phyloP scores from a whole-genome alignment of 2,113 vertebrate genomes.

The Thermophis baileyi region DNA sequence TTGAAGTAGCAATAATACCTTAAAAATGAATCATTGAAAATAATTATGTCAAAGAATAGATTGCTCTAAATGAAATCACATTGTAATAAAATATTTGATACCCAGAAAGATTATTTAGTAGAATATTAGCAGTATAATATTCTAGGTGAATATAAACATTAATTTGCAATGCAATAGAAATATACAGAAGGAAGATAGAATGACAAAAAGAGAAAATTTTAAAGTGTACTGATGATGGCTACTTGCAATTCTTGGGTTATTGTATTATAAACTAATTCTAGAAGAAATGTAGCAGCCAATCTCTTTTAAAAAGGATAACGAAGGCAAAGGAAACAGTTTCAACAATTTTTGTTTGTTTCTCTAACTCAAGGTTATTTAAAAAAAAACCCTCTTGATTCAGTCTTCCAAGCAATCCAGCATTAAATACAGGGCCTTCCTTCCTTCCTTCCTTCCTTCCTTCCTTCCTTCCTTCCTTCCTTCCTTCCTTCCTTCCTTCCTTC shows the following conservation, averaged over 20 bases:
- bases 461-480: too few species aligned
- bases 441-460: not conserved
- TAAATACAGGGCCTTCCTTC: not conserved
- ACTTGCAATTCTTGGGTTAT: not conserved
- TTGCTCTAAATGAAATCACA: not conserved
- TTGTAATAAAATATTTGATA: not conserved
- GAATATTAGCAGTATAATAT: not conserved
- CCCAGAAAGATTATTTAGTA: not conserved
- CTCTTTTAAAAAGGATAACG: not conserved
- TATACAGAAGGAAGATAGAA: not conserved
- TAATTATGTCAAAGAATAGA: not conserved
- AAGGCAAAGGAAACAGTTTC: not conserved
- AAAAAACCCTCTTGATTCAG: not conserved
- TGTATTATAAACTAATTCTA: not conserved
- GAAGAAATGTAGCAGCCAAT: not conserved
- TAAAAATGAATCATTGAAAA: not conserved
- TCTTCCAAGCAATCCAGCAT: not conserved
- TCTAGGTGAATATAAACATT: not conserved
- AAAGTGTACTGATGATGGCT: slow-evolving; percentile 12
- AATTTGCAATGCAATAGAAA: not conserved
- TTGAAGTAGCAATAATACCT: not conserved
- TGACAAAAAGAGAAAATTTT: not conserved
- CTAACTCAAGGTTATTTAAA: slow-evolving; percentile 1
- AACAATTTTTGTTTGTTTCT: not conserved
- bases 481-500: too few species aligned